These are phyloP conservation scores for Tachysurus fulvidraco DNA, from an alignment of 2,113 vertebrate genomes.

Conservation along the genomic window DNA sequence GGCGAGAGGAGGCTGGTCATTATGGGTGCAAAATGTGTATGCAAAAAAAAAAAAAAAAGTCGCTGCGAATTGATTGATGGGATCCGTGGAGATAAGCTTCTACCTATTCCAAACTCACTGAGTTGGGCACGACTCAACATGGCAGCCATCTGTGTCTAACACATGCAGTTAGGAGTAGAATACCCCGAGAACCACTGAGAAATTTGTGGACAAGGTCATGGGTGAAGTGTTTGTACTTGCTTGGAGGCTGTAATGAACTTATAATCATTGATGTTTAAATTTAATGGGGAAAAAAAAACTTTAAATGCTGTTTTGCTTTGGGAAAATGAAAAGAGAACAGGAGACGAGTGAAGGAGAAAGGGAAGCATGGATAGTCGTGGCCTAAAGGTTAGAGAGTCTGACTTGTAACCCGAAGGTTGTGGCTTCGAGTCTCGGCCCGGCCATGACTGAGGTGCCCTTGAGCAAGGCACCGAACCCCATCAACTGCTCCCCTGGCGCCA, in stretches of 20 bases:
- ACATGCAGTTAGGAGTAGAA: slow-evolving; percentile 22
- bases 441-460: too few relatives aligned
- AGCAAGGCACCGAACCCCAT: too few relatives aligned
- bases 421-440: too few relatives aligned
- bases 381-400: too few relatives aligned
- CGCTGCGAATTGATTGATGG: slow-evolving; percentile 44
- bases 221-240: neutral
- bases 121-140: neutral
- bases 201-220: slow-evolving; percentile 23
- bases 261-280: neutral
- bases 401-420: too few relatives aligned
- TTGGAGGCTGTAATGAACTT: slow-evolving; percentile 8
- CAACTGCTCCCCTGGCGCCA: too few relatives aligned
- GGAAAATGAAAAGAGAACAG: neutral
- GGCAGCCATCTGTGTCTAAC: slow-evolving; percentile 18
- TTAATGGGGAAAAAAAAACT: slow-evolving; percentile 1
- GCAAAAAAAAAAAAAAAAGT: slow-evolving; percentile 24
- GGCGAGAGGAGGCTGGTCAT: slow-evolving; percentile 40
- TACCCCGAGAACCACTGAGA: neutral
- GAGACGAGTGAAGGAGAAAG: neutral
- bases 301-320: neutral
- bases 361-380: too few relatives aligned
- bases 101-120: slow-evolving; percentile 18
- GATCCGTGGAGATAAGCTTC: slow-evolving; percentile 36
- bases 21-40: slow-evolving; percentile 41